Evolutionary conservation across 1,140 invertebrate genomes (phyloP), one percentile per base, ranked within the genome.

Genomic region (Drosophila tristis): DNA sequence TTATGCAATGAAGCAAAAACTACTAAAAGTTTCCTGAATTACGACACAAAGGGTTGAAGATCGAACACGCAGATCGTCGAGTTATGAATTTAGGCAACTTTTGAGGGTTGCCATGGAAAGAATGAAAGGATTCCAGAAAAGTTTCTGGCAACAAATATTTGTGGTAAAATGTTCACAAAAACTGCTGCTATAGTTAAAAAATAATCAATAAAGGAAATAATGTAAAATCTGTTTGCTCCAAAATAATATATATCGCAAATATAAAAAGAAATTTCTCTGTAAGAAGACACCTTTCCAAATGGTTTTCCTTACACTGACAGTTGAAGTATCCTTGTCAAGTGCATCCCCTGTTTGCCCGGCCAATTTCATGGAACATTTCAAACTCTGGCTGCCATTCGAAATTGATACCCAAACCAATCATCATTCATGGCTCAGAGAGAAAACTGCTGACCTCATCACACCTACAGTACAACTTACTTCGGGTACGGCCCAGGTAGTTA

Each of bases 1-100:
- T 86, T 86, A 86, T 75, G 84, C 84, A 86, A 78, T 89, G 84
- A 89, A 79, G 56, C 78, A 89, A 89, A 89, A 82, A 78, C 62
- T 68, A 20, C 71, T 53, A 23, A 59, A 78, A 78, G 62, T 51
- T 35, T 13, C 39, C 16, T 7, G 45, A 60, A 42, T 29, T 47
- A 44, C 9, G 35, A 5, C 5, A 29, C n/a, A 16, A 35, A 35
- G 71, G 72, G 72, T 75, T 74, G 58, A 23, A 49, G 47, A 29
- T 26, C 13, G 31, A 63, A 44, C 16, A 13, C 16, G 25, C 49
- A 8, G 43, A 39, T 8, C 23, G 20, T 11, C n/a, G 13, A 5
- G 16, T 29, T 59, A 5, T 9, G 43, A 48, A 16, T 39, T 23
- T 26, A 0, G 11, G 11, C 4, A 13, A 13, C 11, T 47, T 20